These are phyloP conservation scores for Diadophis punctatus DNA, from an alignment of 2,113 vertebrate genomes.

Conservation along the genomic window DNA sequence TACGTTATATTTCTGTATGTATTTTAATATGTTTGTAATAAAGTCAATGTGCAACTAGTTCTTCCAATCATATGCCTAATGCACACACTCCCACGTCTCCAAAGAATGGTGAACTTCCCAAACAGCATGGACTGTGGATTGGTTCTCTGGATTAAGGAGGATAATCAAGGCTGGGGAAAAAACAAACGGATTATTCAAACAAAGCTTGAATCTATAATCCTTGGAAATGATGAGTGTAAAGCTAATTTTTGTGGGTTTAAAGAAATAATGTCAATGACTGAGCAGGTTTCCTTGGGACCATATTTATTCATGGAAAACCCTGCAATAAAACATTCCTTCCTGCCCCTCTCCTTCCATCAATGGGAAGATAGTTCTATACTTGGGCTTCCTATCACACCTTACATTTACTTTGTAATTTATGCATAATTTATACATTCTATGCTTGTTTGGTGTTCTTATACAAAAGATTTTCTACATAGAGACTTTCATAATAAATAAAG, in stretches of 20 bases:
- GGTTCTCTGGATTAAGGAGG: background rate
- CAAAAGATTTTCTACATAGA: background rate
- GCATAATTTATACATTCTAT: background rate
- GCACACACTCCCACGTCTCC: background rate
- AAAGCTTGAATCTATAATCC: background rate
- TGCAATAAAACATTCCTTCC: background rate
- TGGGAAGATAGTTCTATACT: background rate
- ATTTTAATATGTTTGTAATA: background rate
- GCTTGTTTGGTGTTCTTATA: background rate
- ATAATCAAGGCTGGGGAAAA: background rate
- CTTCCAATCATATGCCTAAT: background rate
- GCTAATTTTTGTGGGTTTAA: background rate
- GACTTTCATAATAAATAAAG: background rate
- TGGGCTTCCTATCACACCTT: background rate
- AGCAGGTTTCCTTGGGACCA: background rate
- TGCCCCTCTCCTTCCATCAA: background rate
- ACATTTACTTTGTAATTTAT: background rate
- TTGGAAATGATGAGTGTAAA: background rate
- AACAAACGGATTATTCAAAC: background rate
- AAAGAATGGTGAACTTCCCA: too few species aligned
- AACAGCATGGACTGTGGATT: background rate
- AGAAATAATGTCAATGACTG: background rate
- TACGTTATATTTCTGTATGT: background rate
- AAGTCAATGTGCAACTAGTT: background rate
- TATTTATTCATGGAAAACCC: background rate